phyloP scores from a whole-genome alignment of 2,113 vertebrate genomes.

The Lamprologus speciosus region DNA sequence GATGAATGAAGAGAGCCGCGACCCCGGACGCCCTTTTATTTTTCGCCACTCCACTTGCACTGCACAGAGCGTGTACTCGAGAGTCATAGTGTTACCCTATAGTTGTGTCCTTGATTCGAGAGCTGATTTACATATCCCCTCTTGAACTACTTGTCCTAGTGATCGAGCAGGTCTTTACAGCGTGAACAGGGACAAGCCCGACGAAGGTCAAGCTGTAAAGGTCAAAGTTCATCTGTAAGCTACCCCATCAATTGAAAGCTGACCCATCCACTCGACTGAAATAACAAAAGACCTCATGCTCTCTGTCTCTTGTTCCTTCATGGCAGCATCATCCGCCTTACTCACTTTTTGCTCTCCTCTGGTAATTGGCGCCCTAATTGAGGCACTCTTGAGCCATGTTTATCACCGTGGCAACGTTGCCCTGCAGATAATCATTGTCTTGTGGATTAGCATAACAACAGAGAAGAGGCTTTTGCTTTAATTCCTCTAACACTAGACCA shows the following conservation, averaged over 20 bases:
- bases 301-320: background rate
- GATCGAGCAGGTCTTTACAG: background rate
- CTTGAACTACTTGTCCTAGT: background rate
- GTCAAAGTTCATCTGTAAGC: slow-evolving; percentile 1
- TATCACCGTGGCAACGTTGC: slow-evolving; percentile 57
- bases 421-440: slow-evolving; percentile 64
- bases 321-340: background rate
- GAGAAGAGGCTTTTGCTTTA: slow-evolving; percentile 61
- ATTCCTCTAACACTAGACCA: slow-evolving; percentile 60
- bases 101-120: background rate
- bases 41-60: background rate
- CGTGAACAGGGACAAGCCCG: background rate
- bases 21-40: background rate
- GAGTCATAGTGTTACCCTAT: background rate
- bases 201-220: background rate
- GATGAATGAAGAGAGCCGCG: background rate
- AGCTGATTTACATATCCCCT: slow-evolving; percentile 3
- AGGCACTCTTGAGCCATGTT: slow-evolving; percentile 56
- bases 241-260: background rate
- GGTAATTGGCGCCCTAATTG: slow-evolving; percentile 48
- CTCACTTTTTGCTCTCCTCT: slow-evolving; percentile 27
- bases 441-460: slow-evolving; percentile 68
- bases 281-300: background rate
- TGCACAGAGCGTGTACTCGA: background rate
- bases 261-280: background rate